phyloP scores from a whole-genome alignment of 2,113 vertebrate genomes.

The Cebidichthys violaceus region DNA sequence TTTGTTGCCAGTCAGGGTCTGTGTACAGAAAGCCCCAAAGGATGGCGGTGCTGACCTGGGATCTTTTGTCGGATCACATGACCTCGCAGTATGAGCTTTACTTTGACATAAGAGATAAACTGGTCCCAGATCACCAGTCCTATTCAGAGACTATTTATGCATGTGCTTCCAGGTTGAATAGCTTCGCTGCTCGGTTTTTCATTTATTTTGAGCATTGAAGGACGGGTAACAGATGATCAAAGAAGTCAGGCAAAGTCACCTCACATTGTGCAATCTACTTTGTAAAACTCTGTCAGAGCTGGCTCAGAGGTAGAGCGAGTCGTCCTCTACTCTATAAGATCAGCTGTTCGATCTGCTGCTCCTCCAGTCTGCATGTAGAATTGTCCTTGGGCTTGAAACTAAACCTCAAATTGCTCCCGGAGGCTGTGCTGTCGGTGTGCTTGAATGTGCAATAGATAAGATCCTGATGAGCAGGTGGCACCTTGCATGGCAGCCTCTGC shows the following conservation, averaged over 20 bases:
- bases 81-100: slow-evolving; percentile 52
- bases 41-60: slow-evolving; percentile 37
- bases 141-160: slow-evolving; percentile 53
- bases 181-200: background rate
- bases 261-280: background rate
- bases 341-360: too few relatives aligned
- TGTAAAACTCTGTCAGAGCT: background rate
- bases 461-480: background rate
- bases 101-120: slow-evolving; percentile 54
- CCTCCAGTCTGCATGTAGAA: too few relatives aligned
- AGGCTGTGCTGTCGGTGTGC: too few relatives aligned
- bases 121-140: slow-evolving; percentile 33
- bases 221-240: slow-evolving; percentile 27
- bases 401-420: too few relatives aligned
- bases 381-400: too few relatives aligned
- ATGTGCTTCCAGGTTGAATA: slow-evolving; percentile 28
- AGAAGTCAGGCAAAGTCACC: background rate
- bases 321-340: too few relatives aligned
- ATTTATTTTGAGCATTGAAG: background rate
- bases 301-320: too few relatives aligned
- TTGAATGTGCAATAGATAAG: too few relatives aligned
- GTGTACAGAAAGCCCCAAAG: slow-evolving; percentile 50
- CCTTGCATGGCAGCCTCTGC: too few relatives aligned
- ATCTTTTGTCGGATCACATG: slow-evolving; percentile 46
- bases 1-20: slow-evolving; percentile 61